phyloP scores from a whole-genome alignment of 1,140 invertebrate species.

The Andrena cerasifolii region DNA sequence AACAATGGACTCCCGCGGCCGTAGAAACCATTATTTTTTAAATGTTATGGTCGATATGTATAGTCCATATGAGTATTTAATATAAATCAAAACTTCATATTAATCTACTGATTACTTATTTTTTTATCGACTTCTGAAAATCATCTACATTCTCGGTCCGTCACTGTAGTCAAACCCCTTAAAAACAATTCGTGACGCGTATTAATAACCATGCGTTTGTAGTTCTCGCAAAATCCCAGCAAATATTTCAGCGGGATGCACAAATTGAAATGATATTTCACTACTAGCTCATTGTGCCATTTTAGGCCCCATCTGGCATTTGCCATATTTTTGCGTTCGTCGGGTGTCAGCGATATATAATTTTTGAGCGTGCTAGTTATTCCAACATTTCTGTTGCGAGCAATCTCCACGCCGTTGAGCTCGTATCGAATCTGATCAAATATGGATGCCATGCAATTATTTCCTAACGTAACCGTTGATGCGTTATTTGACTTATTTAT shows the following conservation, averaged over 20 bases:
- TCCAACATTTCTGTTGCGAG: constrained; percentile 32
- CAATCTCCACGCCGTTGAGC: constrained; percentile 74
- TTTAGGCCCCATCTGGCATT: background rate
- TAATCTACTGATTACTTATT: too few relatives aligned
- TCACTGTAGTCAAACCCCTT: too few relatives aligned
- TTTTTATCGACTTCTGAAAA: too few relatives aligned
- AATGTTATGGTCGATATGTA: too few relatives aligned
- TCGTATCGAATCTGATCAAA: constrained; percentile 81
- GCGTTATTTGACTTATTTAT: constrained; percentile 55
- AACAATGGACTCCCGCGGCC: too few relatives aligned
- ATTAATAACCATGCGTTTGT: constrained; percentile 78
- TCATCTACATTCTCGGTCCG: too few relatives aligned
- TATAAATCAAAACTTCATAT: too few relatives aligned
- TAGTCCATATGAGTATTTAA: too few relatives aligned
- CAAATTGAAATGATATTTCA: constrained; percentile 68
- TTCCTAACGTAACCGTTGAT: constrained; percentile 58
- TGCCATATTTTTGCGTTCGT: background rate
- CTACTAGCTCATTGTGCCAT: background rate
- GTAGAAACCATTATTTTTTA: too few relatives aligned
- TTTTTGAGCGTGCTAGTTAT: constrained; percentile 27
- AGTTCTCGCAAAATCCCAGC: constrained; percentile 81
- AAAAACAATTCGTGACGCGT: too few relatives aligned
- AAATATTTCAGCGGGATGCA: constrained; percentile 75
- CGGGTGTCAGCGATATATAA: background rate
- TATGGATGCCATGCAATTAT: constrained; percentile 75